Evolutionary conservation across 2,113 vertebrate species (phyloP), one percentile per base, ranked within the genome.

Genomic region (Nanorana parkeri): DNA sequence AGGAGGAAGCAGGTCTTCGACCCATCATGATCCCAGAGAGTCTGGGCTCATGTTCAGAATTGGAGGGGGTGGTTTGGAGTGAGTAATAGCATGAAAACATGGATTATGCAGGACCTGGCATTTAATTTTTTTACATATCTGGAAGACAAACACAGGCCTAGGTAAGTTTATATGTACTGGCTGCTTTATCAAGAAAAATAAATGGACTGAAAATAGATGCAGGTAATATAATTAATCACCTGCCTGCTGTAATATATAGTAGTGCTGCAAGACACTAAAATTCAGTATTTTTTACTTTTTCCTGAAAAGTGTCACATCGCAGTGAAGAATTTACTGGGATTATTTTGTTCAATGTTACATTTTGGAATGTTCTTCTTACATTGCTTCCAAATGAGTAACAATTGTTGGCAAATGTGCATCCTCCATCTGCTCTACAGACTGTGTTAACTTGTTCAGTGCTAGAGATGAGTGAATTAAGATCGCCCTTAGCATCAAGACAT

Each of bases 331-430:
- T 76, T 83, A 41, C 69, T 76, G 80, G 64, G 72, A 76, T 76
- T 76, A 76, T 47, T 83, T 56, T 83, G 61, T 68, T 60, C 63
- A 68, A 19, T 68, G 26, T 83, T 47, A 82, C 73, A 68, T 75
- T 74, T 64, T 76, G 80, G 72, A 83, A 83, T 83, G 80, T 76
- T 58, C 61, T 74, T 47, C 4, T 76, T 83, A 54, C 72, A 83
- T 83, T 83, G 80, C 72, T 76, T 83, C 80, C 80, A 83, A 83
- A 76, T 83, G 80, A 83, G 80, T 83, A 76, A 83, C 80, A 76
- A 83, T 83, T 83, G 64, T 83, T 83, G 80, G 80, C 71, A 83
- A 68, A 75, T 68, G 21, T 68, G 28, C 29, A 21, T 36, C 41
- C 72, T 68, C 71, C 80, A 83, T 83, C 80, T 83, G 80, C 64